Evolutionary conservation across 1,140 invertebrate genomes (phyloP), one percentile per base, ranked within the genome.

Genomic region (Drosophila lacertosa): DNA sequence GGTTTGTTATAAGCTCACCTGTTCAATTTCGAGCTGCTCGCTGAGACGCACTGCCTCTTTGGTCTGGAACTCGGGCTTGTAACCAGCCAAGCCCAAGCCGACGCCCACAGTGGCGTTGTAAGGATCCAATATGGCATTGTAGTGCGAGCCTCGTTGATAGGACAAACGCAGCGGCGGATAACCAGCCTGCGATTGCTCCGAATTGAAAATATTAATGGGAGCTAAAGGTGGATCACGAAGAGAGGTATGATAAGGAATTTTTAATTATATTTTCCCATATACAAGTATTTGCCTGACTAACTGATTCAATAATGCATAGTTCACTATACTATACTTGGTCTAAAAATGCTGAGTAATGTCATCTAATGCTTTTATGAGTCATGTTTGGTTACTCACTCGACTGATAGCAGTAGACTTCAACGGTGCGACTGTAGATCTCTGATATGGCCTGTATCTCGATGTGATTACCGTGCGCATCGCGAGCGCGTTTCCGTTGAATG

Each of bases 391-490:
- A 83, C 91, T 89, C 92, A 97, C 96, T 95, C 86, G 94, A 93
- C 80, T 95, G 94, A 89, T 98, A 98, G 89, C 97, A 97, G 92
- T 97, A 98, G 4, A 98, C 95, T 92, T 98, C 97, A 68, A 98
- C 95, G n/a, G 95, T 96, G 72, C 97, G 93, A 92, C 97, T 98
- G 90, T 97, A 98, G 92, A 98, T 95, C 93, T 98, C 97, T 70
- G 96, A 96, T 93, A 98, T 95, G 22, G 97, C 97, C 92, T 98
- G 97, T 89, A 98, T 97, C 92, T 98, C 97, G 74, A 98, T 95
- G 91, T 98, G 97, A 92, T 98, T 98, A 35, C 97, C 97, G 92
- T 98, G 97, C 42, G 96, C 96, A 91, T 95, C 94, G 67, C 95
- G 94, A 60, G 94, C 92, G 6, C 96, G 92, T 92, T 97, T 97